These are phyloP conservation scores for Amorpha juglandis DNA, from an alignment of 2,888 invertebrate species.

Conservation along the genomic window DNA sequence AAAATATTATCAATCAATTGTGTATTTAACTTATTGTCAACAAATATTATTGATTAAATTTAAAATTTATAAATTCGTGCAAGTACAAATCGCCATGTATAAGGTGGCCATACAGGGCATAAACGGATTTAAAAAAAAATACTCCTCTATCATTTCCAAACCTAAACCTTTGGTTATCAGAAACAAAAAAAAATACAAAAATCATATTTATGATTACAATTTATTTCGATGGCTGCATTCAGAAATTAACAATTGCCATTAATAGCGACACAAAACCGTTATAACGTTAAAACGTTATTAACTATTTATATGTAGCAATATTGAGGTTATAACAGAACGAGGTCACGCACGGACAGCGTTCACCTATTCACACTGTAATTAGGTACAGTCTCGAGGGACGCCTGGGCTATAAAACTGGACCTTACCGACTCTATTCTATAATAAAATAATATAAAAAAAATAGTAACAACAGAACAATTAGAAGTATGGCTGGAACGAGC, in stretches of 20 bases:
- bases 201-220: background rate
- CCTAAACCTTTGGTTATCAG: no score
- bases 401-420: background rate
- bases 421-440: background rate
- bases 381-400: background rate
- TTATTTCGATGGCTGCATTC: background rate
- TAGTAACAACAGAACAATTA: no score
- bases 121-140: no score
- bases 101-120: no score
- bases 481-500: no score
- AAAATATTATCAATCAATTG: no score
- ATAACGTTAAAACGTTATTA: constrained; percentile 22
- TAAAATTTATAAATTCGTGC: no score
- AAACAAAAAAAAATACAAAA: background rate
- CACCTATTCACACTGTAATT: constrained; percentile 18
- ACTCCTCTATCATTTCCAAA: no score
- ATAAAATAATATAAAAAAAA: background rate
- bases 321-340: constrained; percentile 13
- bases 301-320: constrained; percentile 15
- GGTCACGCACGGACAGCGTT: constrained; percentile 16
- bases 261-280: background rate
- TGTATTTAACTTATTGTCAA: no score
- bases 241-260: background rate
- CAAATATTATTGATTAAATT: no score
- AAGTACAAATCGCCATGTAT: no score